Conservation (phyloP, 2,797 vertebrate species). For the Scleropages formosus region DNA sequence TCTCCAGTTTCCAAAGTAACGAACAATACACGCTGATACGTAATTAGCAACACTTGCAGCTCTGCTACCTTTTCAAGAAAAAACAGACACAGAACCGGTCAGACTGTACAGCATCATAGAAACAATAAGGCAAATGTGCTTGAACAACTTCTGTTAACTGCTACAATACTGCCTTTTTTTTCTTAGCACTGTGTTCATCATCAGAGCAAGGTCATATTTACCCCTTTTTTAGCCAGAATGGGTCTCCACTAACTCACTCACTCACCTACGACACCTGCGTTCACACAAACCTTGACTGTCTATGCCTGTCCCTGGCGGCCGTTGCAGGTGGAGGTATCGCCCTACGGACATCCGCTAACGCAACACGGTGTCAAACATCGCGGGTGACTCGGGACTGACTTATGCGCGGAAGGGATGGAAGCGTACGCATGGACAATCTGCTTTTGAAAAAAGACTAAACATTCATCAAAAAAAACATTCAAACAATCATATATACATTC, state of each 20-base stretch:
- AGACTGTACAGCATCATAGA: conserved; percentile 22
- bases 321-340: conserved; percentile 12
- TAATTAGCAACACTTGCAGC: conserved; percentile 5
- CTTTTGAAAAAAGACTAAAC: not conserved
- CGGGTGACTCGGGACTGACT: not conserved
- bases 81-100: not conserved
- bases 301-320: conserved; percentile 14
- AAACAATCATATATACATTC: conserved; percentile 10
- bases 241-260: not conserved
- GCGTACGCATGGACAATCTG: not conserved
- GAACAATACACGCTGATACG: not conserved
- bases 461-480: conserved; percentile 21
- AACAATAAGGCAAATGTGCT: conserved; percentile 50
- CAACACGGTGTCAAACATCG: not conserved
- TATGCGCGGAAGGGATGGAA: not conserved
- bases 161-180: conserved; percentile 9
- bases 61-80: conserved; percentile 11
- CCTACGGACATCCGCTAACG: not conserved
- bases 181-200: not conserved
- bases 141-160: conserved; percentile 31
- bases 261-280: too few relatives aligned
- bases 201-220: too few relatives aligned
- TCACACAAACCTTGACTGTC: too few relatives aligned
- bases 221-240: not conserved
- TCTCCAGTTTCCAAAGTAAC: not conserved